Evolutionary conservation across 2,113 vertebrate genomes (phyloP).

Genomic region (Chamaetylas fuelleborni): DNA sequence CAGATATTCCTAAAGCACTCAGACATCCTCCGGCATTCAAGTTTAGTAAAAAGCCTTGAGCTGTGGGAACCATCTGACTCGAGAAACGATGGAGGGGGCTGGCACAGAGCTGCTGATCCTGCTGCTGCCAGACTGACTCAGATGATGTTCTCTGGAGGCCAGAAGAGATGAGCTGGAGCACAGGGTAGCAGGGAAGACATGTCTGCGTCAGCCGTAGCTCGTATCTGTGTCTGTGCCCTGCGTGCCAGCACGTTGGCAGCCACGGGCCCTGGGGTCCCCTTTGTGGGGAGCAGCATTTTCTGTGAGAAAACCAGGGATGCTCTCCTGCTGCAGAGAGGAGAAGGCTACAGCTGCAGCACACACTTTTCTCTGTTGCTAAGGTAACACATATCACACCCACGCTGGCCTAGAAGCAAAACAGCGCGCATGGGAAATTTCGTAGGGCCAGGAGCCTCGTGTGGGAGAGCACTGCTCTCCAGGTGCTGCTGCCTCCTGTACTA

Average conservation of each 20-base stretch:
- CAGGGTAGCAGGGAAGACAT: not conserved
- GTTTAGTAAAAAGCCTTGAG: not conserved
- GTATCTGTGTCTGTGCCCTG: not conserved
- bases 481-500: not conserved
- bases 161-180: not conserved
- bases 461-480: not conserved
- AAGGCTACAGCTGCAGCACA: constrained; percentile 18
- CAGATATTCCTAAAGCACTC: not conserved
- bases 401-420: not conserved
- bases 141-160: not conserved
- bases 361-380: constrained; percentile 41
- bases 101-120: constrained; percentile 11
- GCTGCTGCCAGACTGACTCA: constrained; percentile 8
- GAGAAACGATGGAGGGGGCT: not conserved
- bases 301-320: not conserved
- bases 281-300: not conserved
- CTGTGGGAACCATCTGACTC: constrained; percentile 13
- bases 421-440: not conserved
- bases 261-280: not conserved
- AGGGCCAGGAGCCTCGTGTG: not conserved
- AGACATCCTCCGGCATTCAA: not conserved
- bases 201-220: not conserved
- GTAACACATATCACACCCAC: constrained; percentile 22
- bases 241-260: not conserved
- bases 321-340: not conserved